Conservation (phyloP, 2,797 vertebrate species). For the Pipistrellus nathusii region DNA sequence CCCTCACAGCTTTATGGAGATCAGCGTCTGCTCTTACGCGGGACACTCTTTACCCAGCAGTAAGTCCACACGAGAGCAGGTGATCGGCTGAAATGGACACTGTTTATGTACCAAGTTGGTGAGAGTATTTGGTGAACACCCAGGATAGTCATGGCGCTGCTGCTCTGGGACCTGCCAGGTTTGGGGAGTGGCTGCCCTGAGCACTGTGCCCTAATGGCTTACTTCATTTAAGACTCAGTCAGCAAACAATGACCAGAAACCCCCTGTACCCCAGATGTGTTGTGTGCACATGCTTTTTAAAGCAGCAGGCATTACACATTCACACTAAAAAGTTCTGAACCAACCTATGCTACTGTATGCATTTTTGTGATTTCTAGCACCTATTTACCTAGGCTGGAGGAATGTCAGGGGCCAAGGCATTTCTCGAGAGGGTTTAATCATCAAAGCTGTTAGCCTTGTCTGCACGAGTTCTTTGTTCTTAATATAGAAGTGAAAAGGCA, state of each 20-base stretch:
- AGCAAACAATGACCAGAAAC: not conserved
- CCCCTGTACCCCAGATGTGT: not conserved
- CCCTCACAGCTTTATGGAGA: conserved; percentile 34
- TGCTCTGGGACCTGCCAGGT: not conserved
- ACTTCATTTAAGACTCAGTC: not conserved
- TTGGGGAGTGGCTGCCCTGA: not conserved
- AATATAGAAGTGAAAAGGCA: conserved; percentile 64
- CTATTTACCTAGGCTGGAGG: not conserved
- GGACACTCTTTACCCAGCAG: not conserved
- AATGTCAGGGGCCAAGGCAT: not conserved
- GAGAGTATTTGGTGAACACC: not conserved
- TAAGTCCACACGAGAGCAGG: not conserved
- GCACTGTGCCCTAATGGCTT: not conserved
- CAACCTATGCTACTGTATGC: not conserved
- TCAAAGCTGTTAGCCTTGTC: conserved; percentile 24
- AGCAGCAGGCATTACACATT: not conserved
- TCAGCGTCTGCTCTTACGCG: not conserved
- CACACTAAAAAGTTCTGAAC: not conserved
- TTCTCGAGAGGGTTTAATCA: conserved; percentile 51
- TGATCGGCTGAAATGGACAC: not conserved
- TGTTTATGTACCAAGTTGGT: not conserved
- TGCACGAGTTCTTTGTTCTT: conserved; percentile 58
- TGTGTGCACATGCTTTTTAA: not conserved
- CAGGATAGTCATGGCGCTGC: rapidly evolving
- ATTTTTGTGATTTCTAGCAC: conserved; percentile 20